These are phyloP conservation scores for Diplogasteroides magnus DNA, from an alignment of 1,140 invertebrate genomes.

Conservation along the genomic window DNA sequence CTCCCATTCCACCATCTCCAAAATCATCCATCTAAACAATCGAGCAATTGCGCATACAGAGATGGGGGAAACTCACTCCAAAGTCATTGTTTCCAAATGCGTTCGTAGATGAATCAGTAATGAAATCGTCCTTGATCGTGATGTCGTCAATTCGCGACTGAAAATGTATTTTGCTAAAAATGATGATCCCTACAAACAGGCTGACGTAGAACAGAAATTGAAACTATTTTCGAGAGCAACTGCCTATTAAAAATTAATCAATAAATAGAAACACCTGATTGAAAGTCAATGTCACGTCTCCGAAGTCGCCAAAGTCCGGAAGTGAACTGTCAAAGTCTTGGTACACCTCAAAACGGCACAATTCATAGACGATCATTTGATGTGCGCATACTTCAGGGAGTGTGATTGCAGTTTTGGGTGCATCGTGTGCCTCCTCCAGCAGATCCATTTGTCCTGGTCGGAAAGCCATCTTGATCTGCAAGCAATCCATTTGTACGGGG, in stretches of 20 bases:
- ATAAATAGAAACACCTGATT: conserved; percentile 3
- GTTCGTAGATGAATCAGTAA: conserved; percentile 53
- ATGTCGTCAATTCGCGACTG: conserved; percentile 97
- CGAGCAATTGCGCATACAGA: conserved; percentile 7
- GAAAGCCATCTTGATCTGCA: conserved; percentile 92
- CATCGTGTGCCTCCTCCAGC: conserved; percentile 86
- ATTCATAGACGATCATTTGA: background rate
- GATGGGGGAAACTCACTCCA: conserved; percentile 35
- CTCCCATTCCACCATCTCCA: conserved; percentile 29
- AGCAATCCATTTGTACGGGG: too few species aligned
- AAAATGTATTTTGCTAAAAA: too few species aligned
- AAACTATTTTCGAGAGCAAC: too few species aligned
- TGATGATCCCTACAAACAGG: too few species aligned
- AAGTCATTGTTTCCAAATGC: conserved; percentile 71
- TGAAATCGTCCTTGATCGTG: conserved; percentile 86
- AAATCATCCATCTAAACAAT: conserved; percentile 37
- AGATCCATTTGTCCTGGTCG: conserved; percentile 94
- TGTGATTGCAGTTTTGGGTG: conserved; percentile 32
- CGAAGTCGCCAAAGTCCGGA: conserved; percentile 80
- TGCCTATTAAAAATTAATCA: too few species aligned
- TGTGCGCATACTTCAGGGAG: conserved; percentile 22
- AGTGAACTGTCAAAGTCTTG: conserved; percentile 86
- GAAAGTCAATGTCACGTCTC: conserved; percentile 5
- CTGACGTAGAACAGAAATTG: too few species aligned
- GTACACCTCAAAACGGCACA: conserved; percentile 36